Conservation (phyloP, 2,113 vertebrate species). For the Notothenia coriiceps region DNA sequence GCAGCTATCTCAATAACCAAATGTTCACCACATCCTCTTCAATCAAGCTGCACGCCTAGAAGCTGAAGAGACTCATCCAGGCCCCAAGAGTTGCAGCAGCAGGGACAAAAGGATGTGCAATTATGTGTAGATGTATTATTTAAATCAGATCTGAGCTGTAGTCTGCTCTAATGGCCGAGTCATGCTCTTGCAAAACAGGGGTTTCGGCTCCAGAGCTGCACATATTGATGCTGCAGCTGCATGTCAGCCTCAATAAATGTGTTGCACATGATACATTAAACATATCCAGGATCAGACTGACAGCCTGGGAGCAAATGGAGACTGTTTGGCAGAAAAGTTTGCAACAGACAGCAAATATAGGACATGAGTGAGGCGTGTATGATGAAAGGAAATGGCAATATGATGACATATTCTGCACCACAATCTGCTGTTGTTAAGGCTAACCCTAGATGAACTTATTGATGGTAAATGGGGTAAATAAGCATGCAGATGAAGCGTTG, state of each 20-base stretch:
- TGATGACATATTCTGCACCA: background rate
- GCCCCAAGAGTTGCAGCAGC: background rate
- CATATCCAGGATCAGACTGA: too few relatives aligned
- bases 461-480: too few relatives aligned
- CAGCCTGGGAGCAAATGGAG: too few relatives aligned
- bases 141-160: constrained; percentile 8
- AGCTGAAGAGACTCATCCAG: background rate
- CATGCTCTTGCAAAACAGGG: background rate
- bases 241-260: background rate
- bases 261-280: too few relatives aligned
- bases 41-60: background rate
- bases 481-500: too few relatives aligned
- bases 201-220: constrained; percentile 22
- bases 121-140: constrained; percentile 27
- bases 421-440: background rate
- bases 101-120: constrained; percentile 29
- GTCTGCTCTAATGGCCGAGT: background rate
- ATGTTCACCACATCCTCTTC: constrained; percentile 69
- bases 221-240: constrained; percentile 19
- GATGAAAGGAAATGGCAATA: background rate
- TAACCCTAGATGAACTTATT: too few relatives aligned
- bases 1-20: constrained; percentile 48
- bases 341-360: background rate
- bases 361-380: background rate
- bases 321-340: background rate